Conservation (phyloP, 2,797 vertebrate genomes). For the Amniataba percoides region DNA sequence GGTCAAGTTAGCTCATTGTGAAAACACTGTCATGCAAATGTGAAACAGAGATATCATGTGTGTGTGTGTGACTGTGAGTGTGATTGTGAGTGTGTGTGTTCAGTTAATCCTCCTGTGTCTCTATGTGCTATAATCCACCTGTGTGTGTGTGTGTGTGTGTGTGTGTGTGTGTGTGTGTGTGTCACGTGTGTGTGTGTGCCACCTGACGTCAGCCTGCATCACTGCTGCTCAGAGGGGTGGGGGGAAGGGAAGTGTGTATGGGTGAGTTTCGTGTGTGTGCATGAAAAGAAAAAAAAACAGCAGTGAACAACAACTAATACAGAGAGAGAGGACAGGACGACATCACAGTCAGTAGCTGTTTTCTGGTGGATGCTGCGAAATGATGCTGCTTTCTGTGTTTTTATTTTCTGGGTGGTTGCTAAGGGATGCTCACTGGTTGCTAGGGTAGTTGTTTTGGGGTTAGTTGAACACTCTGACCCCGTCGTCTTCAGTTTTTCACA, state of each 20-base stretch:
- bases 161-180: constrained; percentile 33
- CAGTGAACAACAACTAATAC: neutral
- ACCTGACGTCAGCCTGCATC: constrained; percentile 54
- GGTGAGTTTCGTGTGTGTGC: constrained; percentile 11
- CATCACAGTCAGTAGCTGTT: neutral
- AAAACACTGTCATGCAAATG: constrained; percentile 45
- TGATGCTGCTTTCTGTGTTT: neutral
- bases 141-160: constrained; percentile 51
- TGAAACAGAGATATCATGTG: constrained; percentile 53
- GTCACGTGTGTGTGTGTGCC: constrained; percentile 44
- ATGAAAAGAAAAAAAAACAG: constrained; percentile 6
- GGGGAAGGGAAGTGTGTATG: constrained; percentile 27
- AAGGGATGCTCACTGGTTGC: neutral
- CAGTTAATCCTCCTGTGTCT: constrained; percentile 66
- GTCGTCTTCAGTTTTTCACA: neutral
- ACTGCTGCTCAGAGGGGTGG: constrained; percentile 21
- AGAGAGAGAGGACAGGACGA: neutral
- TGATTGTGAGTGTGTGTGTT: constrained; percentile 46
- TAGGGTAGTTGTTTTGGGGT: neutral
- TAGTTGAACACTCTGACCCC: neutral
- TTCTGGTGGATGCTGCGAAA: neutral
- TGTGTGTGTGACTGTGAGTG: constrained; percentile 48
- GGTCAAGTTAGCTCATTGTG: constrained; percentile 33
- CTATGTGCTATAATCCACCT: constrained; percentile 75
- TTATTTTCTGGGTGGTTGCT: neutral